These are phyloP conservation scores for Eubasilissa regina DNA, from an alignment of 1,140 invertebrate genomes.

Conservation along the genomic window DNA sequence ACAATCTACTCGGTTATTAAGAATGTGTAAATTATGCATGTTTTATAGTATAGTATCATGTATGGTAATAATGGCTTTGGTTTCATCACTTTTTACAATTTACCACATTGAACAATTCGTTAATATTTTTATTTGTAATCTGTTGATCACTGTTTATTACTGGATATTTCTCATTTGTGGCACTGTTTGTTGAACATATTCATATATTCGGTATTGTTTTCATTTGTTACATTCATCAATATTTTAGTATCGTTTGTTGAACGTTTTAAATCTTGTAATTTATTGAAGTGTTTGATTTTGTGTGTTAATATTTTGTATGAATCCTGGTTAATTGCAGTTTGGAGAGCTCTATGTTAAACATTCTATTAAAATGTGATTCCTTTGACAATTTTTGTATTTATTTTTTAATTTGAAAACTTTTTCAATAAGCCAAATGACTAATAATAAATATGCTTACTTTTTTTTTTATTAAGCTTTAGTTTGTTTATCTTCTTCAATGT, in stretches of 20 bases:
- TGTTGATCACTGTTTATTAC: no score
- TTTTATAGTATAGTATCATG: no score
- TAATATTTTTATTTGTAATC: not conserved
- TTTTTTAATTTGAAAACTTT: slow-evolving; percentile 5
- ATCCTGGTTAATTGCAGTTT: not conserved
- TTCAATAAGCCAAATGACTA: not conserved
- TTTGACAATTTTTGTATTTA: slow-evolving; percentile 20
- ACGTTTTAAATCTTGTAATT: slow-evolving; percentile 30
- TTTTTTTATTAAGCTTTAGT: slow-evolving; percentile 10
- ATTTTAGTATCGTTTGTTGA: slow-evolving; percentile 13
- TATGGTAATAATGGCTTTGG: no score
- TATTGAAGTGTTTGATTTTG: slow-evolving; percentile 45
- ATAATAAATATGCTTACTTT: not conserved
- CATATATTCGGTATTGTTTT: slow-evolving; percentile 5
- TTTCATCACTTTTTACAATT: no score
- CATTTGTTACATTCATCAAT: not conserved
- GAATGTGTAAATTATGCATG: no score
- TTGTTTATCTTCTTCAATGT: not conserved
- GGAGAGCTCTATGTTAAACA: not conserved
- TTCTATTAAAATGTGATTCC: slow-evolving; percentile 33
- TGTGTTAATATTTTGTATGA: slow-evolving; percentile 39
- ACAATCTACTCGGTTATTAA: no score
- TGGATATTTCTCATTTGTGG: slow-evolving; percentile 12
- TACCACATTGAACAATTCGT: not conserved
- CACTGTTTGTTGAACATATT: not conserved